Evolutionary conservation across 2,888 invertebrate genomes (phyloP), one percentile per base, ranked within the genome.

Genomic region (Argyra leucocephala): DNA sequence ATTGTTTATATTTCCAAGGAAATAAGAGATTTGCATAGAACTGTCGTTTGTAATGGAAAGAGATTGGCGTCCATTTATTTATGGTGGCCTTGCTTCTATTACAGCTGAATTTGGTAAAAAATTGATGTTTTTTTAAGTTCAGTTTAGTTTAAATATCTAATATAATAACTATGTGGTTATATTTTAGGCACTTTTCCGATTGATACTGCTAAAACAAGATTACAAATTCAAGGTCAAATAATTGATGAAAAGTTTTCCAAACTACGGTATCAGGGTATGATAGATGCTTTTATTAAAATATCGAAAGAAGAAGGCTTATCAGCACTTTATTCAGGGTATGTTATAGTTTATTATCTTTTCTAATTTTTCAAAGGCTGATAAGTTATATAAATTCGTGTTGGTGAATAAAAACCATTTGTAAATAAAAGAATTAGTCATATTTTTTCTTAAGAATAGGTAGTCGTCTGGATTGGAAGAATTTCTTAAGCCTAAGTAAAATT

Each of bases 191-290:
- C 96, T 58, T 96, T 96, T 82, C 96, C 96, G n/a, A 90, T 96
- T 72, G 96, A 96, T 79, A 93, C 94, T 36, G 91, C 95, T 23
- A 96, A 96, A 82, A 96, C 95, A 22, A 85, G 96, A 70, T 85
- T 96, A 23, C 96, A 96, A 82, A 86, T 96, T 74, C 96, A 96
- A 81, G 96, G 96, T 1, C 96, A 96, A 80, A 88, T 85, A 76
- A 85, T 89, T 68, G 91, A 91, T 78, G 83, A 86, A 71, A 85
- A 85, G 67, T 85, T 89, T 83, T 85, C 90, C 64, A 82, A 85
- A 73, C 80, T 92, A 26, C 87, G 87, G 70, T 96, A 96, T 78
- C 85, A 88, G 66, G 96, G 96, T 66, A 96, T 96, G 95, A 84
- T 88, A 63, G 94, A 96, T 85, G 95, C 94, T 73, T 86, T 95